These are phyloP conservation scores for Aspidiotus destructor DNA, from an alignment of 2,888 invertebrate species.

Conservation along the genomic window DNA sequence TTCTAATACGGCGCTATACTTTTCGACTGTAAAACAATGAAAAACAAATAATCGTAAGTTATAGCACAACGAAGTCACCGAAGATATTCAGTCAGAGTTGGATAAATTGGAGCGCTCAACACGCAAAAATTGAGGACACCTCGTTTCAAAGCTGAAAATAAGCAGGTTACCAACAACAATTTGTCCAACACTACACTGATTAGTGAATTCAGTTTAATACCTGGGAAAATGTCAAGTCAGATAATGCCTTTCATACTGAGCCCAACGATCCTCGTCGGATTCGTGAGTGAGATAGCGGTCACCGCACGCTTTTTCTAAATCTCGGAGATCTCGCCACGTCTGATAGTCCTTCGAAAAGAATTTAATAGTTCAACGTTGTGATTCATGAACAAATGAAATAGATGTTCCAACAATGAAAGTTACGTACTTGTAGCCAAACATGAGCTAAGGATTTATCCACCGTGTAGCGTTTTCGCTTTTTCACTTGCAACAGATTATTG, in stretches of 20 bases:
- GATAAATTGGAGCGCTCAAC: too few relatives aligned
- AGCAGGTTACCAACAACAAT: too few relatives aligned
- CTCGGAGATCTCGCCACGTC: conserved; percentile 89
- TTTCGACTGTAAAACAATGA: too few relatives aligned
- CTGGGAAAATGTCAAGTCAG: conserved; percentile 22
- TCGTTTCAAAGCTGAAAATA: too few relatives aligned
- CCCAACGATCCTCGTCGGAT: conserved; percentile 88
- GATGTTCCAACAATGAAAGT: not conserved
- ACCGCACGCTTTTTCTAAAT: conserved; percentile 63
- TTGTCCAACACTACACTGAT: too few relatives aligned
- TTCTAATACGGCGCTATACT: too few relatives aligned
- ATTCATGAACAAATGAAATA: not conserved
- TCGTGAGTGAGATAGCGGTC: conserved; percentile 81
- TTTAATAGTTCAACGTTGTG: conserved; percentile 13
- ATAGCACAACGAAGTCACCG: too few relatives aligned
- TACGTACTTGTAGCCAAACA: conserved; percentile 84
- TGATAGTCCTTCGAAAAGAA: conserved; percentile 59
- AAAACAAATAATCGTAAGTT: too few relatives aligned
- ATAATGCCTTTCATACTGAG: conserved; percentile 42
- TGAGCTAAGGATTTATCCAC: conserved; percentile 93
- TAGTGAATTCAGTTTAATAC: not conserved
- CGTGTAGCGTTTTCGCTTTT: conserved; percentile 86
- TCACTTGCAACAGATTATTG: conserved; percentile 93
- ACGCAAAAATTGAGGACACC: too few relatives aligned
- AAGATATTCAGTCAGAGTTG: too few relatives aligned